A percentile compares a stretch with the other conserved stretches of the same genome.
These are phyloP conservation scores for Muntiacus reevesi DNA, from an alignment of 2,113 vertebrate species.

Conservation along the genomic window DNA sequence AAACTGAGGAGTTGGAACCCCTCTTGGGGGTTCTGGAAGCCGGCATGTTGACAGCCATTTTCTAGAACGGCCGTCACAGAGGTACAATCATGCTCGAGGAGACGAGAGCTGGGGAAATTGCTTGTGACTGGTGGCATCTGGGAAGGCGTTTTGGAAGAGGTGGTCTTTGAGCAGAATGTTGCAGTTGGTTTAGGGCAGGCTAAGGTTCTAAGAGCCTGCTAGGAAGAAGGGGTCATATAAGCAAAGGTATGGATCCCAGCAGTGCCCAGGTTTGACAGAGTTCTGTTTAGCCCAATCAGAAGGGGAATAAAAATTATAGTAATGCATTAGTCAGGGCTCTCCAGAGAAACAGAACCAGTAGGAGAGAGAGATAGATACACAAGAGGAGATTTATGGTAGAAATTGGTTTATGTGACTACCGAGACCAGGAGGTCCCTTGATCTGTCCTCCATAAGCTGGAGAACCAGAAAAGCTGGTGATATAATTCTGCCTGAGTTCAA, in stretches of 20 bases:
- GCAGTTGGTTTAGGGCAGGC: neutral
- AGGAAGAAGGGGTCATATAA: neutral
- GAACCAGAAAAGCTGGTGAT: neutral
- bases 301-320: neutral
- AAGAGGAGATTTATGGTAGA: neutral
- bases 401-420: neutral
- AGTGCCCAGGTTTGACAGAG: too few species aligned
- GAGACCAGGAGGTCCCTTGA: neutral
- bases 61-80: neutral
- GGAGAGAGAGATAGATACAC: neutral
- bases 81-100: neutral
- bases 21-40: too few species aligned
- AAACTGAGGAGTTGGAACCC: accelerated
- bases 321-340: neutral
- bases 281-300: neutral
- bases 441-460: neutral
- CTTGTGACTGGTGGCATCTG: neutral
- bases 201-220: neutral
- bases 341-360: neutral
- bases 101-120: neutral
- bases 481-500: neutral
- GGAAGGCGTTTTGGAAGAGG: neutral
- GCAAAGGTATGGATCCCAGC: neutral
- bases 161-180: neutral
- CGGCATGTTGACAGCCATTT: accelerated